Conservation (phyloP, 2,888 invertebrate species). For the Chymomyza caudatula region DNA sequence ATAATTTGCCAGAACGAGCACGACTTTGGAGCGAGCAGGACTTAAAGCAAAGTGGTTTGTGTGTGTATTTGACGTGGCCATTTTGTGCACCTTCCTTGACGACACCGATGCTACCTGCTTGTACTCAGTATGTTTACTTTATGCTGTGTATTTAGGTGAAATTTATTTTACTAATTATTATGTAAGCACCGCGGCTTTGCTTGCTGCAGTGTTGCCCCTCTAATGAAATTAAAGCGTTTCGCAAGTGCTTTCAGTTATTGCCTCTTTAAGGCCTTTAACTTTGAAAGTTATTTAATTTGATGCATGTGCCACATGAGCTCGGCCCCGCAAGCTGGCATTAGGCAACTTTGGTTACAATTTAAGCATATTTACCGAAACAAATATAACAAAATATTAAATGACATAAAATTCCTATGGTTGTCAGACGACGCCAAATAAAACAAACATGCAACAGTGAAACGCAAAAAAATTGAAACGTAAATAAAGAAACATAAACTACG, state of each 20-base stretch:
- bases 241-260: conserved; percentile 22
- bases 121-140: neutral
- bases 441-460: conserved; percentile 40
- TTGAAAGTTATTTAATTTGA: neutral
- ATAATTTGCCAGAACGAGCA: conserved; percentile 51
- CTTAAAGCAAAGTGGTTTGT: conserved; percentile 50
- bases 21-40: conserved; percentile 14
- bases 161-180: conserved; percentile 71
- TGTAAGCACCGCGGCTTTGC: conserved; percentile 49
- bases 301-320: neutral
- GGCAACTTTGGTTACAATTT: conserved; percentile 28
- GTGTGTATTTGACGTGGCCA: conserved; percentile 64
- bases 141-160: conserved; percentile 60
- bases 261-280: conserved; percentile 14
- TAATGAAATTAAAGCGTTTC: conserved; percentile 62
- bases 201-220: conserved; percentile 1
- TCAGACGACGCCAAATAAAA: conserved; percentile 39
- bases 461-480: conserved; percentile 18
- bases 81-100: conserved; percentile 49
- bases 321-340: neutral
- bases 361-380: neutral
- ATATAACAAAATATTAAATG: neutral
- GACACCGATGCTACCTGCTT: conserved; percentile 13
- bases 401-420: neutral
- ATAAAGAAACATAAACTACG: neutral